Conservation (phyloP, 92 coral and sea anemone species). For the Porites rus region DNA sequence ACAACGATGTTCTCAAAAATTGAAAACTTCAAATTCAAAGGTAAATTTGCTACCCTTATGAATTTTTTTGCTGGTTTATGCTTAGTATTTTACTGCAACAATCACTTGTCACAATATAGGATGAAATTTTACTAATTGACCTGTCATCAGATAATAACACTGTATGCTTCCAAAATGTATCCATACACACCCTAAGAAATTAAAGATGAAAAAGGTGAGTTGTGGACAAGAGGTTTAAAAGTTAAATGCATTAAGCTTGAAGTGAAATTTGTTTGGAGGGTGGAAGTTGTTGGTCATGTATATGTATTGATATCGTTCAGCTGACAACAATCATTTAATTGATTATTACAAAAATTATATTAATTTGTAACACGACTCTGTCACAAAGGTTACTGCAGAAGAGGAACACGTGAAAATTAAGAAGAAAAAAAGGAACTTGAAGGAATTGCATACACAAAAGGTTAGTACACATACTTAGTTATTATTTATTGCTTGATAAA, state of each 20-base stretch:
- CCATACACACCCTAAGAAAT: neutral
- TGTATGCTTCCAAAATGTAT: conserved; percentile 7
- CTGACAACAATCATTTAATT: too few relatives aligned
- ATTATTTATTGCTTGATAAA: neutral
- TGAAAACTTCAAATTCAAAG: conserved; percentile 6
- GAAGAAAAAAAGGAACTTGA: neutral
- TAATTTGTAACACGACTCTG: neutral
- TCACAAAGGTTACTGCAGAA: neutral
- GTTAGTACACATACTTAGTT: conserved; percentile 2
- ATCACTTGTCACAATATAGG: neutral
- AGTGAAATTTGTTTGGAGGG: neutral
- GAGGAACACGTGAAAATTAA: too few relatives aligned
- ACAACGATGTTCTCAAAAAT: conserved; percentile 61
- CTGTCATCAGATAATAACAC: conserved; percentile 5
- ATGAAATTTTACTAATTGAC: conserved; percentile 10
- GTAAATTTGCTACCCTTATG: conserved; percentile 30
- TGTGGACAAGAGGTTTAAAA: conserved; percentile 13
- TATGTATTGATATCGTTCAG: neutral
- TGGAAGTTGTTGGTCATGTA: neutral
- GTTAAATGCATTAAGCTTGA: conserved; percentile 5
- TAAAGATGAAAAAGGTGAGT: neutral
- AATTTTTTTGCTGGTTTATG: neutral
- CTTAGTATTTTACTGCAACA: neutral
- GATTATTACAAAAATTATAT: too few relatives aligned
- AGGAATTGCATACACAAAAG: neutral